Evolutionary conservation across 2,888 invertebrate species (phyloP).

Genomic region (Eumacrocentrus americanus): DNA sequence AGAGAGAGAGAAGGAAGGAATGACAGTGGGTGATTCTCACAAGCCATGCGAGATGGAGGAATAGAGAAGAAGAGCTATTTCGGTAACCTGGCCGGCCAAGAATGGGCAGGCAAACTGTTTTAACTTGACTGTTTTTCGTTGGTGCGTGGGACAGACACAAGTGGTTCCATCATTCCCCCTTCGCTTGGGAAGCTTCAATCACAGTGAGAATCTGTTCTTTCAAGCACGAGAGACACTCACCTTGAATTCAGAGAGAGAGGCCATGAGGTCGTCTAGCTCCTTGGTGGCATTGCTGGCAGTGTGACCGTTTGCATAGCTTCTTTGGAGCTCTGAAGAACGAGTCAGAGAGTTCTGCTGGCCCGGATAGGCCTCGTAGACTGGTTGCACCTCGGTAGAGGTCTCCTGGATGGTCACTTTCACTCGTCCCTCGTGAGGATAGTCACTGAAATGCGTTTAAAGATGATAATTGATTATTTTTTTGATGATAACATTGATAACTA

Average conservation of each 20-base stretch:
- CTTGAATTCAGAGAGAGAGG: constrained; percentile 93
- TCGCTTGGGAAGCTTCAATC: too few relatives aligned
- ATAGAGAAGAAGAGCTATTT: constrained; percentile 55
- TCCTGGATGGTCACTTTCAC: constrained; percentile 63
- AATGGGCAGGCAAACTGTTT: constrained; percentile 58
- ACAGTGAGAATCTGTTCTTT: too few relatives aligned
- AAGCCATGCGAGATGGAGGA: constrained; percentile 13
- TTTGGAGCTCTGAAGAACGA: constrained; percentile 44
- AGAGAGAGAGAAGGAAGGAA: constrained; percentile 20
- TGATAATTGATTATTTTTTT: background rate
- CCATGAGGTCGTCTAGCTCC: constrained; percentile 96
- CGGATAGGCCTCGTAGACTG: constrained; percentile 52
- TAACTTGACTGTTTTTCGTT: constrained; percentile 49
- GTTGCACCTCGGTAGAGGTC: constrained; percentile 59
- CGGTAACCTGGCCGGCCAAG: constrained; percentile 60
- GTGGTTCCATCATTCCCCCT: constrained; percentile 1
- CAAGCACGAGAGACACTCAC: constrained; percentile 66
- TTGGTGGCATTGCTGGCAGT: constrained; percentile 87
- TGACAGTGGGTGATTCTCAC: constrained; percentile 34
- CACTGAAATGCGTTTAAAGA: constrained; percentile 38
- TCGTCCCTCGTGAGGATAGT: constrained; percentile 57
- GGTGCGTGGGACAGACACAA: constrained; percentile 15
- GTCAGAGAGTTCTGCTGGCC: constrained; percentile 48
- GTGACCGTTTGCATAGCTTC: constrained; percentile 51
- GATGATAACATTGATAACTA: background rate